phyloP scores from a whole-genome alignment of 2,888 invertebrate species.

The Phytoseiulus persimilis region DNA sequence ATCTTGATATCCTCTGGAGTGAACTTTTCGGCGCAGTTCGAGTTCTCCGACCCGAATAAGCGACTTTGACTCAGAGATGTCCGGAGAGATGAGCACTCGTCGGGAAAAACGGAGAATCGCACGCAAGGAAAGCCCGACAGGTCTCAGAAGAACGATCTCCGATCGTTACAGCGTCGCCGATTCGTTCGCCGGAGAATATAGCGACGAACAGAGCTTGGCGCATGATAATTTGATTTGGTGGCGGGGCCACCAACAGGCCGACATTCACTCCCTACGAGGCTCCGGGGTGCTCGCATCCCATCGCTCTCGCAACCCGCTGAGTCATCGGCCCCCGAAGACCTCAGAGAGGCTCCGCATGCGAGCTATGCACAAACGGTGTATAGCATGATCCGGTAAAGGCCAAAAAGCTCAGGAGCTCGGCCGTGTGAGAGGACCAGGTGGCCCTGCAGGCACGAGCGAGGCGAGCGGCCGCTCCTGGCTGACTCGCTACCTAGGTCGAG shows the following conservation, averaged over 20 bases:
- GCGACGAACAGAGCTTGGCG: background rate
- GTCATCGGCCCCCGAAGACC: background rate
- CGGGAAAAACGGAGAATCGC: too few relatives aligned
- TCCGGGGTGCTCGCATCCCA: background rate
- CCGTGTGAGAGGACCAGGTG: too few relatives aligned
- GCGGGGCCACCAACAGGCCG: background rate
- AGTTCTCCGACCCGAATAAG: too few relatives aligned
- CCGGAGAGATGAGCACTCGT: too few relatives aligned
- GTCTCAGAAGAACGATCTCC: background rate
- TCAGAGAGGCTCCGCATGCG: background rate
- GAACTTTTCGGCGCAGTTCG: too few relatives aligned
- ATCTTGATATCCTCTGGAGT: too few relatives aligned
- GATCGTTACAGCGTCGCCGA: background rate
- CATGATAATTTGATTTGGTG: background rate
- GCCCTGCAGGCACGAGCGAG: background rate
- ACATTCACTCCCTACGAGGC: background rate
- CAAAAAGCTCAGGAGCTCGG: background rate
- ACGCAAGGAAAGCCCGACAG: background rate
- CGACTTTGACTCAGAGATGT: too few relatives aligned
- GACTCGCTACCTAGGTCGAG: background rate
- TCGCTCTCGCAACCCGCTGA: background rate
- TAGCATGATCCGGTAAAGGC: background rate
- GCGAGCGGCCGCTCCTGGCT: background rate
- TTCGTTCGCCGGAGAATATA: background rate
- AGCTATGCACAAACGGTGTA: background rate